These are phyloP conservation scores for Macrocentrus cingulum DNA, from an alignment of 1,140 invertebrate species.

Conservation along the genomic window DNA sequence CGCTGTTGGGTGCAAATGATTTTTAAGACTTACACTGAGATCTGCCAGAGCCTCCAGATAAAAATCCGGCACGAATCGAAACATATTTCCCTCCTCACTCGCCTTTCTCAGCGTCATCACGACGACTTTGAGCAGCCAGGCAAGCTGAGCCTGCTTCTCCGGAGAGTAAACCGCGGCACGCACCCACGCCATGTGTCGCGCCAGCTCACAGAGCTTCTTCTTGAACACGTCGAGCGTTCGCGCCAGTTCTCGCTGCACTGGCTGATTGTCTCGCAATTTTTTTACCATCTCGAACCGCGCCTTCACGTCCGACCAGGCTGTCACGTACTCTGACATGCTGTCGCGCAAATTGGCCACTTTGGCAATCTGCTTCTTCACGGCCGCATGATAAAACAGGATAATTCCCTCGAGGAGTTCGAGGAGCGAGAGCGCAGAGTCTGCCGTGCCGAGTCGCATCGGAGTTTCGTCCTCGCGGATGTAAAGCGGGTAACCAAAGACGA, in stretches of 20 bases:
- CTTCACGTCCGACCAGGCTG: slow-evolving; percentile 60
- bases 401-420: slow-evolving; percentile 69
- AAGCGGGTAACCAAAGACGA: slow-evolving; percentile 40
- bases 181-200: slow-evolving; percentile 68
- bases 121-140: slow-evolving; percentile 66
- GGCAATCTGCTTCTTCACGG: slow-evolving; percentile 71
- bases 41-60: slow-evolving; percentile 77
- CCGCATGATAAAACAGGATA: slow-evolving; percentile 69
- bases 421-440: slow-evolving; percentile 55
- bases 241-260: slow-evolving; percentile 56
- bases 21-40: slow-evolving; percentile 62
- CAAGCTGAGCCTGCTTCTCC: slow-evolving; percentile 62
- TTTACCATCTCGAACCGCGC: slow-evolving; percentile 48
- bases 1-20: slow-evolving; percentile 68
- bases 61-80: slow-evolving; percentile 80
- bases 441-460: slow-evolving; percentile 44
- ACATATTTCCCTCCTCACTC: slow-evolving; percentile 67
- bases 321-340: slow-evolving; percentile 62
- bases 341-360: slow-evolving; percentile 66
- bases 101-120: slow-evolving; percentile 62
- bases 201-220: slow-evolving; percentile 62
- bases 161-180: slow-evolving; percentile 64
- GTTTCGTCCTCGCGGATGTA: slow-evolving; percentile 39
- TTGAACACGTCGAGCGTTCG: slow-evolving; percentile 60
- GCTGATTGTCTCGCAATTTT: slow-evolving; percentile 34